These are phyloP conservation scores for Luperina nickerlii DNA, from an alignment of 2,888 invertebrate genomes.

Conservation along the genomic window DNA sequence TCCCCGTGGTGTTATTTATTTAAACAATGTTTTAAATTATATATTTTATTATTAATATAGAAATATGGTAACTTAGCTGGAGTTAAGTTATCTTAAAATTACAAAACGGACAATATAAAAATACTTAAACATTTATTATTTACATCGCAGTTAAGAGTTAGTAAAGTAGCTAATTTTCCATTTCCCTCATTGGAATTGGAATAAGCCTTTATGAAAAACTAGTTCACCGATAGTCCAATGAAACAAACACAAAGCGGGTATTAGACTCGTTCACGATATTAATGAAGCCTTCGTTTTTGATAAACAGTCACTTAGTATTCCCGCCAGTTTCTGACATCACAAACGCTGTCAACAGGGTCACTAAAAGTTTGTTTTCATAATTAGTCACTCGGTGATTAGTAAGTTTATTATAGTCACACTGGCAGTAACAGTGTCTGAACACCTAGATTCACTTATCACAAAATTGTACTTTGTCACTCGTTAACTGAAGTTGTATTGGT, in stretches of 20 bases:
- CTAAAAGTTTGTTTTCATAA: conserved; percentile 26
- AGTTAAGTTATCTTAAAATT: conserved; percentile 20
- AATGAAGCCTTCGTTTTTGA: conserved; percentile 16
- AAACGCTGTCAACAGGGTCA: conserved; percentile 23
- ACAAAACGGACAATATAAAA: conserved; percentile 24
- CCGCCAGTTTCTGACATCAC: conserved; percentile 52
- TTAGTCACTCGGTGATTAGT: conserved; percentile 37
- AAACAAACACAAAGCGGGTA: conserved; percentile 16
- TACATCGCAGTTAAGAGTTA: conserved; percentile 48
- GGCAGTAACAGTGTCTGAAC: conserved; percentile 33
- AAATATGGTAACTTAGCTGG: conserved; percentile 28
- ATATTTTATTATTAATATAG: conserved; percentile 25
- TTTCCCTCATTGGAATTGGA: conserved; percentile 61
- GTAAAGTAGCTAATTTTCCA: conserved; percentile 60
- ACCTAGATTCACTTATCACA: conserved; percentile 45
- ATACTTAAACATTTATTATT: conserved; percentile 53
- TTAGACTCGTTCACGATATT: conserved; percentile 10
- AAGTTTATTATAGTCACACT: conserved; percentile 19
- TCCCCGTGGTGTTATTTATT: conserved; percentile 25
- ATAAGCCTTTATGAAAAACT: conserved; percentile 48
- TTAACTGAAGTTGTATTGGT: conserved; percentile 53
- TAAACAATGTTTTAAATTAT: conserved; percentile 24
- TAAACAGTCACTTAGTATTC: conserved; percentile 28
- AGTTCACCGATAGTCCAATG: conserved; percentile 31
- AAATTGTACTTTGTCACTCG: conserved; percentile 49